Evolutionary conservation across 2,113 vertebrate species (phyloP).

Genomic region (Thermophis baileyi): DNA sequence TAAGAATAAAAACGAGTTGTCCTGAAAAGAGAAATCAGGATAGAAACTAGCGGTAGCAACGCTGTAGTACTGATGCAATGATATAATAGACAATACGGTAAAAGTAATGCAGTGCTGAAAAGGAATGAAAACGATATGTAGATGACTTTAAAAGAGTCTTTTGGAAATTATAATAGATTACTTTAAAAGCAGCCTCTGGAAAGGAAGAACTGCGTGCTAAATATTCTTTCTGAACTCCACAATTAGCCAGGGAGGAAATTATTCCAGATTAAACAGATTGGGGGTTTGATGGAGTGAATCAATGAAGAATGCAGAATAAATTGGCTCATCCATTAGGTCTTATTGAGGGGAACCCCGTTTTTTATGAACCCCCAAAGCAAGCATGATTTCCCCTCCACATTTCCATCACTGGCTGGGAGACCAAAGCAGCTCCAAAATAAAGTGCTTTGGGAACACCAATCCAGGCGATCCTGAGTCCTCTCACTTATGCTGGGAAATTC

Average conservation of each 20-base stretch:
- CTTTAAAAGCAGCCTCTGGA: too few species aligned
- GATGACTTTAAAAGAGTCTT: not conserved
- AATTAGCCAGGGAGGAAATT: too few species aligned
- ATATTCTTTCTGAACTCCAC: not conserved
- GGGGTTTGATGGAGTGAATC: not conserved
- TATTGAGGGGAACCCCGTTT: not conserved
- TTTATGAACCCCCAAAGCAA: not conserved
- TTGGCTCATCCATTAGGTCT: not conserved
- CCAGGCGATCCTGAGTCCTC: not conserved
- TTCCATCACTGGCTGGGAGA: not conserved
- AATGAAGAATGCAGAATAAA: not conserved
- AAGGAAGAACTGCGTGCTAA: not conserved
- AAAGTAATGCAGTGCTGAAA: not conserved
- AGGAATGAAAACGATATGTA: not conserved
- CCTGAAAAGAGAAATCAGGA: not conserved
- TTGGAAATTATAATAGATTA: not conserved
- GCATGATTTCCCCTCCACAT: not conserved
- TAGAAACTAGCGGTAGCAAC: too few species aligned
- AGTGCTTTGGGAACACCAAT: not conserved
- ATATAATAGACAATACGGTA: too few species aligned
- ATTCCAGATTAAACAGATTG: not conserved
- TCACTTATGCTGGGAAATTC: not conserved
- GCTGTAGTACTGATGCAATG: not conserved
- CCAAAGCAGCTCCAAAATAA: not conserved
- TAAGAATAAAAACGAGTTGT: not conserved